Evolutionary conservation across 1,140 invertebrate genomes (phyloP).

Genomic region (Portunus trituberculatus): DNA sequence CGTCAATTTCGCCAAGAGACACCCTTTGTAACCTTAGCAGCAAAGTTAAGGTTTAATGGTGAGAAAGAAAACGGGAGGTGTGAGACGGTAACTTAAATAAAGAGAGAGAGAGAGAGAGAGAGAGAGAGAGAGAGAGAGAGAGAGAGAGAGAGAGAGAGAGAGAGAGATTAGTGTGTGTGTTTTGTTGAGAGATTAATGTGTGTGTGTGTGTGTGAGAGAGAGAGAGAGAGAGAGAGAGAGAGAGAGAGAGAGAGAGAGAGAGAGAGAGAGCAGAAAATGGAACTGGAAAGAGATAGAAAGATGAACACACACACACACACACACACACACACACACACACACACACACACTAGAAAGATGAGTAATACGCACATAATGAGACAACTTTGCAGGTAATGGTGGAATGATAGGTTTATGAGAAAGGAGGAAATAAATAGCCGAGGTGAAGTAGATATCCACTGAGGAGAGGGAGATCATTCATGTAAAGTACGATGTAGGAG

Average conservation of each 20-base stretch:
- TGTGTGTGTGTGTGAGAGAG: neutral
- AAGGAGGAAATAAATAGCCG: neutral
- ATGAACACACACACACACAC: neutral
- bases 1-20: no score
- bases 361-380: neutral
- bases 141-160: slow-evolving; percentile 38
- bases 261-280: neutral
- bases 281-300: neutral
- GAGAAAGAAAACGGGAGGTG: neutral
- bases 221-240: neutral
- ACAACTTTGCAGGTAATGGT: neutral
- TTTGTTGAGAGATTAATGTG: no score
- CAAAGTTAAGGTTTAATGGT: no score
- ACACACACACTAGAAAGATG: neutral
- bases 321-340: neutral
- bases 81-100: neutral
- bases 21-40: no score
- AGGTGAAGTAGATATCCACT: neutral
- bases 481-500: neutral
- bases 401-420: neutral
- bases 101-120: neutral
- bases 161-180: no score
- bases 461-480: neutral
- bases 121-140: slow-evolving; percentile 41
- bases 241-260: slow-evolving; percentile 38